Evolutionary conservation across 2,797 vertebrate species (phyloP).

Genomic region (Pteropus rufus): DNA sequence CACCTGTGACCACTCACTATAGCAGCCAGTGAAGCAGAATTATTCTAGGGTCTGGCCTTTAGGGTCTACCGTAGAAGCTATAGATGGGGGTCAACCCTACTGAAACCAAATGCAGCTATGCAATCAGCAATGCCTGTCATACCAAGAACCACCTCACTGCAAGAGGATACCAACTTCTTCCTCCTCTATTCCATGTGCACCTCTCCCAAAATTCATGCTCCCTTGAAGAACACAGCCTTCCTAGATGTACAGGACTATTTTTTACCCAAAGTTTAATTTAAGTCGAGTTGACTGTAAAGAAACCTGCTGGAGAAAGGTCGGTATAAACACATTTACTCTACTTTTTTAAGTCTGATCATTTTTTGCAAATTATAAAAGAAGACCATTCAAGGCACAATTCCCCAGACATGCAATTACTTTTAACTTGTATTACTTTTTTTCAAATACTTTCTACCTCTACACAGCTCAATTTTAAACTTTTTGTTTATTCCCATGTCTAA

Average conservation of each 20-base stretch:
- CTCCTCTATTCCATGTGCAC: too few relatives aligned
- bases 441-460: constrained; percentile 4
- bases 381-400: not conserved
- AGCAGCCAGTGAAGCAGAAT: not conserved
- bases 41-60: not conserved
- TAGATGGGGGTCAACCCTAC: not conserved
- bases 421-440: not conserved
- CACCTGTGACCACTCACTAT: not conserved
- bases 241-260: not conserved
- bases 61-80: not conserved
- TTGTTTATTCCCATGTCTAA: constrained; percentile 33
- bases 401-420: not conserved
- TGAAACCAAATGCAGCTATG: not conserved
- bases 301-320: not conserved
- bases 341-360: not conserved
- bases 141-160: not conserved
- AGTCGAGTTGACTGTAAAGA: not conserved
- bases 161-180: not conserved
- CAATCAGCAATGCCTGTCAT: not conserved
- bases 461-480: constrained; percentile 5
- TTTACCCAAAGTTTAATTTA: not conserved
- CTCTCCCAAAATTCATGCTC: not conserved
- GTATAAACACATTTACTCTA: not conserved
- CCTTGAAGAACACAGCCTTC: not conserved
- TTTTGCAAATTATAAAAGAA: not conserved